Conservation (phyloP, 2,113 vertebrate genomes). For the Vanacampus margaritifer region DNA sequence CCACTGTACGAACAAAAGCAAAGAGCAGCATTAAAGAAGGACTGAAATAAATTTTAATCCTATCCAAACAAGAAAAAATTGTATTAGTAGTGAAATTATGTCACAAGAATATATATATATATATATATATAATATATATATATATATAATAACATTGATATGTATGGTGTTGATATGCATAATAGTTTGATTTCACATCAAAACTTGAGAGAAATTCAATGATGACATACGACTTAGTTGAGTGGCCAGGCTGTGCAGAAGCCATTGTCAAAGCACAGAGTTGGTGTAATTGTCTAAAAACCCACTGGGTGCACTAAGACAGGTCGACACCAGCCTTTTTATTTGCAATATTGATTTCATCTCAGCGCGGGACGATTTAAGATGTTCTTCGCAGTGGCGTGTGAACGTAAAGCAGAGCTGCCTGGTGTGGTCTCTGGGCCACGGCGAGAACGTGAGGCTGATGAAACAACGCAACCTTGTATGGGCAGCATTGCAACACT, state of each 20-base stretch:
- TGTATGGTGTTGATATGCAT: not conserved
- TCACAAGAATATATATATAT: too few species aligned
- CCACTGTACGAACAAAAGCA: too few species aligned
- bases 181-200: not conserved
- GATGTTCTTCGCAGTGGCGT: conserved; percentile 6
- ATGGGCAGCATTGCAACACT: conserved; percentile 61
- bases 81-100: too few species aligned
- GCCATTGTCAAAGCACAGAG: not conserved
- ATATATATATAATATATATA: too few species aligned
- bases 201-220: not conserved
- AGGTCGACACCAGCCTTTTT: not conserved
- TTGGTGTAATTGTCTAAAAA: not conserved
- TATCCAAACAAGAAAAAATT: too few species aligned
- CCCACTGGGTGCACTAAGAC: not conserved
- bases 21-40: too few species aligned
- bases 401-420: conserved; percentile 12
- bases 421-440: not conserved
- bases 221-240: not conserved
- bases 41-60: too few species aligned
- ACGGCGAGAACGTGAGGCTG: conserved; percentile 1
- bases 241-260: not conserved
- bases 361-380: not conserved
- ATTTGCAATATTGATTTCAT: not conserved
- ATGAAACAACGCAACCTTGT: conserved; percentile 65
- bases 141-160: too few species aligned